Evolutionary conservation across 2,888 invertebrate species (phyloP), one percentile per base, ranked within the genome.

Genomic region (Protodeltote pygarga): DNA sequence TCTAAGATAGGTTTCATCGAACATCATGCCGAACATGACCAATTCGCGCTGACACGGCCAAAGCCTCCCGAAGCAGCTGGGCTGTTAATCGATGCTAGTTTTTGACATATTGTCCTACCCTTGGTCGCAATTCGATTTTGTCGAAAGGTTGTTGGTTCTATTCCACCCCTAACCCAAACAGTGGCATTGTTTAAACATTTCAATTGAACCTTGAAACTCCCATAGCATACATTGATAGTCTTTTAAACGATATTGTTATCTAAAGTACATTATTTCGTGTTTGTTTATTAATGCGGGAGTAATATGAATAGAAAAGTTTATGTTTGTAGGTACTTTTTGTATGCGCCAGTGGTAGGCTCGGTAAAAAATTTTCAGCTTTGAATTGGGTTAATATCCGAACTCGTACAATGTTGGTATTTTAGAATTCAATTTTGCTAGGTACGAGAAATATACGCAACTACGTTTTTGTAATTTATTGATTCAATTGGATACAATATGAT

Each of bases 231-330:
- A 20, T 42, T 27, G 9, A 29, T 11, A 32, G n/a, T 41, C 9
- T 37, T 39, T 33, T 9, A 17, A 40, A 37, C 9, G 25, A 23
- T 4, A 9, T 17, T 9, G 37, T 14, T 59, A 24, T 55, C 48
- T 33, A 20, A 24, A 38, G 23, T 15, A 6, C 33, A 40, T 38
- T n/a, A n/a, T n/a, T n/a, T 55, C 44, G 19, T 25, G 3, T 37
- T 10, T 19, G 35, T 45, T 45, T 44, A 39, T 44, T 39, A 39
- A n/a, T n/a, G n/a, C 32, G 29, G 15, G 13, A 35, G 14, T 5
- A 11, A 14, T 24, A 28, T 15, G 19, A 29, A 37, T 32, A 29
- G 28, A 28, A 59, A 62, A 62, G 28, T 62, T 62, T 10, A n/a
- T 16, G 9, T 5, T 25, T 2, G 13, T n/a, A n/a, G 11, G 5